phyloP scores from a whole-genome alignment of 1,140 invertebrate species.

The Zaprionus africanus region DNA sequence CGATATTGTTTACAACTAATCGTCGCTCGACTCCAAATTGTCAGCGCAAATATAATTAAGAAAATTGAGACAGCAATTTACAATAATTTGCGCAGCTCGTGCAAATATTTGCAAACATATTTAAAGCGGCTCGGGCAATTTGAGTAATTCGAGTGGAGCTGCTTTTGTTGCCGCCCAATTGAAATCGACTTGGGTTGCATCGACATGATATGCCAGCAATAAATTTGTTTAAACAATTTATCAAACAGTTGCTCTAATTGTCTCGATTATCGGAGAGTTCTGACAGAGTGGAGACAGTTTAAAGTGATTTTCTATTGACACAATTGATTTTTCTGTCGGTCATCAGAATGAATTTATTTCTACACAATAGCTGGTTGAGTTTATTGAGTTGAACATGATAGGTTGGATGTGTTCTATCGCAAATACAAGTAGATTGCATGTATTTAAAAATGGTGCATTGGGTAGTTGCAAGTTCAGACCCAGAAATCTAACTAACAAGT shows the following conservation, averaged over 20 bases:
- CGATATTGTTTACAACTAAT: conserved; percentile 27
- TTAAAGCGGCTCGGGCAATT: conserved; percentile 21
- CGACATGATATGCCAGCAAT: not conserved
- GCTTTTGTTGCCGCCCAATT: conserved; percentile 8
- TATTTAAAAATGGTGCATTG: too few species aligned
- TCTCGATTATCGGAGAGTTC: conserved; percentile 2
- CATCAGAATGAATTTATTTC: not conserved
- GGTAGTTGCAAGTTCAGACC: too few species aligned
- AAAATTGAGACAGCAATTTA: conserved; percentile 46
- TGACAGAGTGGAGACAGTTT: not conserved
- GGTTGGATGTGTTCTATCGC: too few species aligned
- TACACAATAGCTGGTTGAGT: not conserved
- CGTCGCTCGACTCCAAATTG: conserved; percentile 33
- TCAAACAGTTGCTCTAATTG: not conserved
- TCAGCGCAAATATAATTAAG: conserved; percentile 50
- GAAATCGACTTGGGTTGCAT: conserved; percentile 15
- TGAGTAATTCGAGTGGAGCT: conserved; percentile 20
- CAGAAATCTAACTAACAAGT: too few species aligned
- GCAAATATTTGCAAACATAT: conserved; percentile 48
- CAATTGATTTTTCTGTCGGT: not conserved
- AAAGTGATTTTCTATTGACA: not conserved
- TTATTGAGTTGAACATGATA: not conserved
- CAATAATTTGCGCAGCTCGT: conserved; percentile 37
- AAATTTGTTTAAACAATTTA: conserved; percentile 11
- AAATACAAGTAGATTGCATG: too few species aligned